These are phyloP conservation scores for Apodemia zela DNA, from an alignment of 2,888 invertebrate species.

Conservation along the genomic window DNA sequence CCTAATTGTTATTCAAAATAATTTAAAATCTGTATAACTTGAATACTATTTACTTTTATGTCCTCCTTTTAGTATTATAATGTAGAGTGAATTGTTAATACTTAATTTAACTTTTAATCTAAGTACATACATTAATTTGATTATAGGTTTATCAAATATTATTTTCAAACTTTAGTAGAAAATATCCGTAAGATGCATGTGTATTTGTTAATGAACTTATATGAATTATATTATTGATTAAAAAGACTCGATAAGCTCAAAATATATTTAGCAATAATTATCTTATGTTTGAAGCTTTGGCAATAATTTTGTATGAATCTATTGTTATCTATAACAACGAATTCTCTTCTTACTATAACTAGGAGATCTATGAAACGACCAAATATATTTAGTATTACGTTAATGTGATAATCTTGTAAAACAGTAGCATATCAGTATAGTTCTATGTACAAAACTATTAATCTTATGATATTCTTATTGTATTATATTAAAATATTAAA, in stretches of 20 bases:
- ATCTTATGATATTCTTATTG: slow-evolving; percentile 12
- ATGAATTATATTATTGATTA: not conserved
- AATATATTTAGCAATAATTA: not conserved
- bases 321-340: slow-evolving; percentile 30
- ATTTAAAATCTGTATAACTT: no score
- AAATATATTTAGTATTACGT: slow-evolving; percentile 26
- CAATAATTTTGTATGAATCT: slow-evolving; percentile 4
- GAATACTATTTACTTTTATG: no score
- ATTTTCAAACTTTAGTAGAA: no score
- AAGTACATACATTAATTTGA: no score
- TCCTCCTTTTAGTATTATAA: no score
- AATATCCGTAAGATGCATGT: no score
- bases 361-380: slow-evolving; percentile 32
- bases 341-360: slow-evolving; percentile 23
- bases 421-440: slow-evolving; percentile 33
- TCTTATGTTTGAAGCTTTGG: not conserved
- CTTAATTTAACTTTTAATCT: no score
- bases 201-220: no score
- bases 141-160: no score
- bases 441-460: slow-evolving; percentile 19
- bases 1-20: no score
- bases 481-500: not conserved
- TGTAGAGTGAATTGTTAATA: no score
- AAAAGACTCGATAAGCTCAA: not conserved
- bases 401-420: slow-evolving; percentile 27